Base-by-base conservation (phyloP, 1,140 invertebrate species). In the Drosophila ironensis region DNA sequence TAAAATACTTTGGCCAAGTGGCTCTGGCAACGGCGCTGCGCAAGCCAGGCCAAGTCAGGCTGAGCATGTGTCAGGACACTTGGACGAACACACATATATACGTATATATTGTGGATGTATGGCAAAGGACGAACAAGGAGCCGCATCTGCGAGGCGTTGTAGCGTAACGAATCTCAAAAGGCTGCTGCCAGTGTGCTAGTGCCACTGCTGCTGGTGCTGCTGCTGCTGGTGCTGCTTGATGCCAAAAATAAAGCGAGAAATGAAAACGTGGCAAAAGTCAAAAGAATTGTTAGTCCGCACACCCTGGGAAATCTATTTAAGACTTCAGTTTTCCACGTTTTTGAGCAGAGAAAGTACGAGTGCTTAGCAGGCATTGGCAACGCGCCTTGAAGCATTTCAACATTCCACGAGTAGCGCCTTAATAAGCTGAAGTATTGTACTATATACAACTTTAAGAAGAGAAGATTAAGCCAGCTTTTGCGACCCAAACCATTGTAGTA, bases 1-100 rank as follows among this genome's bases (percentile, higher is more conserved):
- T 78, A 78, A 78, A 78, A 78, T 78, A 78, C 75, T 78, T 78
- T 68, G 68, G 75, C 69, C 74, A 78, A 78, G 75, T 76, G 73
- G 72, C 73, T 72, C 60, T 64, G 54, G 69, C 69, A 70, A 47
- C 28, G 57, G 33, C 63, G 69, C 56, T 57, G 6, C 33, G 33
- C 14, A 37, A 51, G 68, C 48, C 69, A 54, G 52, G 52, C 52
- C 52, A 56, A 56, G 45, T 56, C 52, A 35, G 54, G 16, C 46
- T 52, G 47, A 25, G 61, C 45, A 64, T 66, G 61, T 66, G 61
- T 64, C 61, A 66, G 47, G 8, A 20, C 25, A 41, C 42, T n/a
- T n/a, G n/a, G n/a, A 50, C 30, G 42, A 52, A 60, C 41, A 41
- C 42, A 51, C 19, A 50, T 17, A 61, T 40, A 53, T 19, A 45